Percentiles rank a stretch among this genome's conserved stretches.
These are phyloP conservation scores for Gadus chalcogrammus DNA, from an alignment of 2,113 vertebrate genomes.

Conservation along the genomic window DNA sequence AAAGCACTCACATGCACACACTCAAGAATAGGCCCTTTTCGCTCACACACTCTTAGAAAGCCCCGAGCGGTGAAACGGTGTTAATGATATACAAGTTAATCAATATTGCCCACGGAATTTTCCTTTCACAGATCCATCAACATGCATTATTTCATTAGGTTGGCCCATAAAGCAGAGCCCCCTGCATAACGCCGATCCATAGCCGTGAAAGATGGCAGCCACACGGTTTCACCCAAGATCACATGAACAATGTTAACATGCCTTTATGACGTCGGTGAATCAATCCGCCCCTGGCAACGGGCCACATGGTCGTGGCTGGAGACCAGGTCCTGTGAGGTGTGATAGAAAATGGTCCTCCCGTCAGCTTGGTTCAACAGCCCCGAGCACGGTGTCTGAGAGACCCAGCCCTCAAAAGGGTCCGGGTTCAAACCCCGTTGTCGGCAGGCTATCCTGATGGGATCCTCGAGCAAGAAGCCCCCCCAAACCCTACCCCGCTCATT, in stretches of 20 bases:
- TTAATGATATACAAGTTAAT: conserved; percentile 1
- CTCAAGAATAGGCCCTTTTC: neutral
- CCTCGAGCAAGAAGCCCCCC: too few species aligned
- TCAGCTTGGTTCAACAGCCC: neutral
- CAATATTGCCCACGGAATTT: neutral
- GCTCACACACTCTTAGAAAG: neutral
- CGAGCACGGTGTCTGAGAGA: neutral
- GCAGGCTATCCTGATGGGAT: too few species aligned
- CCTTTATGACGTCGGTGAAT: neutral
- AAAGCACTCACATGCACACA: neutral
- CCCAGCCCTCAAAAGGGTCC: too few species aligned
- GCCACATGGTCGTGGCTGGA: neutral
- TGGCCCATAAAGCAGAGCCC: neutral
- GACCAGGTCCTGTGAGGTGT: neutral
- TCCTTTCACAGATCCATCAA: neutral
- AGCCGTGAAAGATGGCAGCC: neutral
- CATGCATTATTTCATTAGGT: neutral
- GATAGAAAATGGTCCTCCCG: neutral
- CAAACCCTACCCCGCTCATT: too few species aligned
- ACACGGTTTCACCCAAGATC: conserved; percentile 4
- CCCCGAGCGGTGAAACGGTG: neutral
- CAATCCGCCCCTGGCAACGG: neutral
- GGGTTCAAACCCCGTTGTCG: too few species aligned
- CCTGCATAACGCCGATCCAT: conserved; percentile 7
- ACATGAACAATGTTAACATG: neutral